Conservation (phyloP, 2,888 invertebrate genomes). For the Hoplodrina ambigua region DNA sequence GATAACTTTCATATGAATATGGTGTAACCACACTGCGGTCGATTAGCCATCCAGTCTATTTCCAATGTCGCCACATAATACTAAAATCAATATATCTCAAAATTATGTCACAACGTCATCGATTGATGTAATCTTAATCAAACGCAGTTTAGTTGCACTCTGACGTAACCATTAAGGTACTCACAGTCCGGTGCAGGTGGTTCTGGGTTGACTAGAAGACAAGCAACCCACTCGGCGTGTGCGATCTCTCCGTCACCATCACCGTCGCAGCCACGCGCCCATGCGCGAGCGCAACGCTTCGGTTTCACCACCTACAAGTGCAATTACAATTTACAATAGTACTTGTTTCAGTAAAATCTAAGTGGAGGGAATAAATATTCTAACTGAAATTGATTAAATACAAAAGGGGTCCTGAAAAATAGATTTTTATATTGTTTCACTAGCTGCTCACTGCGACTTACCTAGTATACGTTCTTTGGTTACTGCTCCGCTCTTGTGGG, state of each 20-base stretch:
- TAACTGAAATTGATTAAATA: no score
- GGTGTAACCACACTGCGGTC: no score
- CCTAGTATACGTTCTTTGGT: no score
- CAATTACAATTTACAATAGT: neutral
- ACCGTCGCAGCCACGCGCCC: slow-evolving; percentile 96
- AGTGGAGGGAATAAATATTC: neutral
- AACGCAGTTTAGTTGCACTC: neutral
- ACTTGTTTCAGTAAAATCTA: neutral
- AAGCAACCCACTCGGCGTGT: slow-evolving; percentile 95
- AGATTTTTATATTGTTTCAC: no score
- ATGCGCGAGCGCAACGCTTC: slow-evolving; percentile 96
- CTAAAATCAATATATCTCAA: no score
- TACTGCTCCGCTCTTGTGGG: no score
- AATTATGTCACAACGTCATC: no score
- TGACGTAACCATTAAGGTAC: slow-evolving; percentile 81
- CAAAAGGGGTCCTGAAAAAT: no score
- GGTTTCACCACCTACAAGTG: slow-evolving; percentile 94
- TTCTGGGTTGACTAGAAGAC: slow-evolving; percentile 91
- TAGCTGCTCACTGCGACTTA: no score
- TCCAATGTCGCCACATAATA: no score
- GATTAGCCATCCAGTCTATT: no score
- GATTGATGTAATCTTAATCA: neutral
- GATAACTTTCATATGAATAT: no score
- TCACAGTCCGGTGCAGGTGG: slow-evolving; percentile 95
- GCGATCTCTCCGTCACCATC: slow-evolving; percentile 95